phyloP scores from a whole-genome alignment of 2,113 vertebrate species.

The Acrocephalus kingi region DNA sequence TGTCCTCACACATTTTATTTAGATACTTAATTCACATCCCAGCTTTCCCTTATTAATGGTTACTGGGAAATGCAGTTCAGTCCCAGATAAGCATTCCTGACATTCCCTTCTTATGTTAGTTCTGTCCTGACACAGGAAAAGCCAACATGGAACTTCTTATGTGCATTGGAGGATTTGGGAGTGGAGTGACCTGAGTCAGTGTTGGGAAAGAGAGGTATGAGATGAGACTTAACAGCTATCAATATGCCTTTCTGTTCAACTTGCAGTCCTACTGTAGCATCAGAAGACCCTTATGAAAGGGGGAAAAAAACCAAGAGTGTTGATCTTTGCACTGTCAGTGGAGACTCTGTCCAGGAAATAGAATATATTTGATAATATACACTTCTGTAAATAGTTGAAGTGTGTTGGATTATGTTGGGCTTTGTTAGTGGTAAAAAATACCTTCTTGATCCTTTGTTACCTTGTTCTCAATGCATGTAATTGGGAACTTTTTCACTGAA shows the following conservation, averaged over 20 bases:
- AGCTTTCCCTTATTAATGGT: background rate
- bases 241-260: background rate
- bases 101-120: background rate
- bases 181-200: background rate
- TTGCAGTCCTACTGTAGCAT: background rate
- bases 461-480: background rate
- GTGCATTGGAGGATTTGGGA: background rate
- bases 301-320: background rate
- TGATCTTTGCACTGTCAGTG: background rate
- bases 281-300: background rate
- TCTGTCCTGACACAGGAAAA: constrained; percentile 7
- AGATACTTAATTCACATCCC: background rate
- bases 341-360: background rate
- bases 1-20: background rate
- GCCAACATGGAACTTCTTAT: background rate
- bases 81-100: background rate
- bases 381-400: background rate
- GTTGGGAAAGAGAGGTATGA: background rate
- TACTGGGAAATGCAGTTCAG: background rate
- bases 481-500: background rate
- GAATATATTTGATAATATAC: background rate
- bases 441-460: background rate
- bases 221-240: background rate
- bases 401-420: background rate
- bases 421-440: background rate